Base-by-base conservation (phyloP, 1,140 invertebrate species). In the Drosophila pectinifera region DNA sequence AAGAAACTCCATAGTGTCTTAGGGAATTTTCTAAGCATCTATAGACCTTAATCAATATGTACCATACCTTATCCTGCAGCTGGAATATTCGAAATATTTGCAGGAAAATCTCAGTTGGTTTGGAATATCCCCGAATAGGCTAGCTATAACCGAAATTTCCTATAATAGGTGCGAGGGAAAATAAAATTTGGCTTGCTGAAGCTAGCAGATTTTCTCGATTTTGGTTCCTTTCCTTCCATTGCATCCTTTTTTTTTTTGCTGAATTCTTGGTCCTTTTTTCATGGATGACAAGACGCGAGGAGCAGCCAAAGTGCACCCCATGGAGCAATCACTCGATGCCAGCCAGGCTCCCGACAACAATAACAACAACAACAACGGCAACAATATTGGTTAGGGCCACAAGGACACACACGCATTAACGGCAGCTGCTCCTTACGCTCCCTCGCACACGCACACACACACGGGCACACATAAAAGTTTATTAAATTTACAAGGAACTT, bases 401-500 rank as follows among this genome's bases (percentile, higher is more conserved):
- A 61, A 75, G 77, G 82, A 69, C 64, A 38, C 64, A 48, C 75
- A 88, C 62, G 80, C 83, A 88, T 88, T 89, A 89, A 89, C 72
- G 84, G 68, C 80, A 88, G 84, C 84, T 88, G 83, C 67, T 86
- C 51, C 59, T 51, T 5, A 36, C 28, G 31, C 46, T 18, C 36
- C 16, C 48, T 14, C 36, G 2, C 26, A 13, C 20, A 36, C 26
- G 3, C 51, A 24, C 63, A 61, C 61, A 38, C 62, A 79, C 51
- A n/a, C n/a, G n/a, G n/a, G n/a, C n/a, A 65, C 74, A 68, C 76
- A 88, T 89, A 89, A 89, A 89, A 89, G 84, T 89, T 89, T 89
- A 89, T 89, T 89, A 89, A 89, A 89, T 89, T 89, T 89, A 84
- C 85, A 89, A 89, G 84, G 68, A 89, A 80, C 84, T 89, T 89